Percentiles rank a stretch among this genome's conserved stretches.
These are phyloP conservation scores for Drosophila anomelani DNA, from an alignment of 2,888 invertebrate genomes.

Conservation along the genomic window DNA sequence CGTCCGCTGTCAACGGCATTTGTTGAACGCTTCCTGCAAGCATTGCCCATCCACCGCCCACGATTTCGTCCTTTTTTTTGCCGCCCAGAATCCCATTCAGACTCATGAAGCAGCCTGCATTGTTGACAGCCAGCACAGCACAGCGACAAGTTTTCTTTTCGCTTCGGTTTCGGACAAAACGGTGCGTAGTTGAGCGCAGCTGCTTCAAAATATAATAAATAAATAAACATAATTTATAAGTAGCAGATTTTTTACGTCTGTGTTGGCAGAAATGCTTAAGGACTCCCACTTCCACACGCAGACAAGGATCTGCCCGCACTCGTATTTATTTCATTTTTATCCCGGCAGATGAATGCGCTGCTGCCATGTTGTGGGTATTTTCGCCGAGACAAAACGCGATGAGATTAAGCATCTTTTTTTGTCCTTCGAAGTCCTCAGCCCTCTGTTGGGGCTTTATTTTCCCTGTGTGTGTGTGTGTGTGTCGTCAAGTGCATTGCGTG, in stretches of 20 bases:
- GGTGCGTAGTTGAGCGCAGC: conserved; percentile 74
- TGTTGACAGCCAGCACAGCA: conserved; percentile 60
- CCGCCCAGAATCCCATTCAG: conserved; percentile 51
- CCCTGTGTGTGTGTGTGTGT: conserved; percentile 31
- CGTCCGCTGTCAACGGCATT: conserved; percentile 79
- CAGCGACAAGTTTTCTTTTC: conserved; percentile 39
- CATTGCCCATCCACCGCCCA: background rate
- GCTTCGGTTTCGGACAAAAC: conserved; percentile 51
- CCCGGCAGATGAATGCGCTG: conserved; percentile 64
- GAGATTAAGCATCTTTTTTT: conserved; percentile 35
- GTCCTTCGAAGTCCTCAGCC: conserved; percentile 31
- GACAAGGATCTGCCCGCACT: conserved; percentile 33
- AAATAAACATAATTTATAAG: conserved; percentile 81
- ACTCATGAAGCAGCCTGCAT: conserved; percentile 71
- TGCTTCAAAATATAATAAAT: conserved; percentile 79
- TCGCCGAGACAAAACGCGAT: conserved; percentile 58
- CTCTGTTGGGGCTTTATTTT: background rate
- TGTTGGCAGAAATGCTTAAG: conserved; percentile 72
- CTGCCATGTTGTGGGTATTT: conserved; percentile 67
- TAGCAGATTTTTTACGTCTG: conserved; percentile 77
- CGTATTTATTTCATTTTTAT: conserved; percentile 50
- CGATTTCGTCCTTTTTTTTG: conserved; percentile 1
- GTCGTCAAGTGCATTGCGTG: conserved; percentile 41
- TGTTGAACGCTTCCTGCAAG: conserved; percentile 57
- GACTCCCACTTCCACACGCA: conserved; percentile 43